These are phyloP conservation scores for Lycophotia porphyrea DNA, from an alignment of 2,888 invertebrate species.

Conservation along the genomic window DNA sequence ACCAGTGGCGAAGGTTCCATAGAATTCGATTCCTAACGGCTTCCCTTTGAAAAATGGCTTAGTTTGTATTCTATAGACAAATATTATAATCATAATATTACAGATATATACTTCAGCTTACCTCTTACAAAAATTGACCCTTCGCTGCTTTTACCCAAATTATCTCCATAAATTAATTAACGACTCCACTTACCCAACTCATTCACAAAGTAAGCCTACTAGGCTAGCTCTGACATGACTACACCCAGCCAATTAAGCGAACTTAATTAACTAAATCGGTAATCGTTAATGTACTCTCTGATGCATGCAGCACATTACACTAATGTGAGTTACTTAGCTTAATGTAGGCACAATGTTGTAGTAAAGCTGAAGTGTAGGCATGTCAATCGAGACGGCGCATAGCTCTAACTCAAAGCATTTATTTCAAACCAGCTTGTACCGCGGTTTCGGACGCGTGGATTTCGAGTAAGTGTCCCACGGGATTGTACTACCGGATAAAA, in stretches of 20 bases:
- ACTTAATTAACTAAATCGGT: constrained; percentile 58
- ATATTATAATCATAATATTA: too few species aligned
- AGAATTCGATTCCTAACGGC: too few species aligned
- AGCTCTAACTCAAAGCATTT: neutral
- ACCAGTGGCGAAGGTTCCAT: too few species aligned
- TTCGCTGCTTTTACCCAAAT: too few species aligned
- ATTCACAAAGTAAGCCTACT: constrained; percentile 28
- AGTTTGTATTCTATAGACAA: too few species aligned
- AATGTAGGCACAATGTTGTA: constrained; percentile 9
- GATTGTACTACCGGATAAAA: too few species aligned
- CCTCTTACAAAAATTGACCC: too few species aligned
- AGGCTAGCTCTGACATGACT: constrained; percentile 27
- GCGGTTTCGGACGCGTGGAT: too few species aligned
- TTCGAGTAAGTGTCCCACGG: too few species aligned
- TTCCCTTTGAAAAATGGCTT: too few species aligned
- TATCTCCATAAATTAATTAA: constrained; percentile 14
- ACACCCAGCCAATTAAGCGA: constrained; percentile 50
- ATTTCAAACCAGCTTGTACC: too few species aligned
- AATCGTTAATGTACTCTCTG: constrained; percentile 53
- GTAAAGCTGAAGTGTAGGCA: neutral
- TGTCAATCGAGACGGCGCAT: neutral
- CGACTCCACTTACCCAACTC: constrained; percentile 13
- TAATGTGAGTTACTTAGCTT: constrained; percentile 42
- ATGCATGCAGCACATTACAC: constrained; percentile 46
- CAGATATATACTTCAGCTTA: too few species aligned